Evolutionary conservation across 1,140 invertebrate genomes (phyloP), one percentile per base, ranked within the genome.

Genomic region (Arion vulgaris): DNA sequence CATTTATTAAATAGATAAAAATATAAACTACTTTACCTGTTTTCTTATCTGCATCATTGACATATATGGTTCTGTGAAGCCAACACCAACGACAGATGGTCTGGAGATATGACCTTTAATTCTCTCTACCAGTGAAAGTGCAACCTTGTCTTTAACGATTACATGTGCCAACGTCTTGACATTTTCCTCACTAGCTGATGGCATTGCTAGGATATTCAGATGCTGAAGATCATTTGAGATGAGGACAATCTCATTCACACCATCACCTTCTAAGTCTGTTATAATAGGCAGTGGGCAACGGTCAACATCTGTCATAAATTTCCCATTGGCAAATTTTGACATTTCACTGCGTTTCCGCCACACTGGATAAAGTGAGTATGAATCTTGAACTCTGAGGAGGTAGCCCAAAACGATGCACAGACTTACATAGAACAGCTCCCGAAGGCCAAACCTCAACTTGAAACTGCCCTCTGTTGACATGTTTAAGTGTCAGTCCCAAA

Each of bases 251-350:
- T 90, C 90, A 83, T 88, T 90, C 15, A 87, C 82, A 66, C 90
- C 89, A 85, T 90, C 90, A 32, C 89, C 86, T 57, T 90, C 90
- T 23, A 90, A 73, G 71, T 90, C 90, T 36, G 90, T 89, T 9
- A 90, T 82, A 34, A 90, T 85, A 0, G 90, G 89, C 0, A 82
- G 74, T 4, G 90, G 90, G 34, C 89, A 76, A 5, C 71, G 51
- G 34, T 90, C 89, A 11, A 84, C 85, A 38, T 83, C 66, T 36
- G 86, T 87, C 19, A 88, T 88, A 74, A 83, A 89, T n/a, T 85
- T 84, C 19, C 85, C 85, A 80, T 90, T 89, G 15, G 71, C 81
- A 84, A 85, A 90, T 23, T 84, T 81, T 69, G 87, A 79, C 19
- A 85, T 51, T 41, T 88, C 85, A 62, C 85, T 84, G 38, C 87